Conservation (phyloP, 2,888 invertebrate species). For the Nemoura dubitans region DNA sequence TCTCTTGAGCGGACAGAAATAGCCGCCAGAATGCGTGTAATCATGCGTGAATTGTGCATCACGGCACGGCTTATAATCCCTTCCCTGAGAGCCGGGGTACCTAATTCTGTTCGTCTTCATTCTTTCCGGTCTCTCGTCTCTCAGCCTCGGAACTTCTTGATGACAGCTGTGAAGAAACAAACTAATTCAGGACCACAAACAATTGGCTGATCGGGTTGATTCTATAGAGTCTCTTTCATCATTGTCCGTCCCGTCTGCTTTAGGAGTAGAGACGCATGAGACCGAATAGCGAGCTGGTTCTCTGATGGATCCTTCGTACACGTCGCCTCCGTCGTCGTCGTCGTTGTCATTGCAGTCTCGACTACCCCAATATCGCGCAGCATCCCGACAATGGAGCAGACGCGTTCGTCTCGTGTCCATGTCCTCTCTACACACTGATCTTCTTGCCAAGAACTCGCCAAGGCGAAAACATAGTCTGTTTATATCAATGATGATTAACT, state of each 20-base stretch:
- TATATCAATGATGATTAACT: background rate
- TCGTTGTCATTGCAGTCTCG: background rate
- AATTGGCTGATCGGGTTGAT: slow-evolving; percentile 37
- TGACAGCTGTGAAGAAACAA: slow-evolving; percentile 36
- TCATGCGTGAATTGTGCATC: slow-evolving; percentile 12
- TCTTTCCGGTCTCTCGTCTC: slow-evolving; percentile 26
- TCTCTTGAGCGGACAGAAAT: background rate
- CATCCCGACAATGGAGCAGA: slow-evolving; percentile 2
- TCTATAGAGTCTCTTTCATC: slow-evolving; percentile 37
- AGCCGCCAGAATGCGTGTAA: background rate
- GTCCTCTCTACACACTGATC: background rate
- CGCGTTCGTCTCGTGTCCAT: background rate
- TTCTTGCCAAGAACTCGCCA: background rate
- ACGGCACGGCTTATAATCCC: slow-evolving; percentile 10
- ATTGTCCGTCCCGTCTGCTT: slow-evolving; percentile 1
- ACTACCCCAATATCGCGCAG: background rate
- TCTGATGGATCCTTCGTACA: slow-evolving; percentile 27
- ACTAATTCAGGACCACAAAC: slow-evolving; percentile 36
- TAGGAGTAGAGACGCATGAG: slow-evolving; percentile 2
- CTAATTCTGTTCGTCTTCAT: slow-evolving; percentile 30
- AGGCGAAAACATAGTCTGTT: background rate
- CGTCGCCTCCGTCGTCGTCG: background rate
- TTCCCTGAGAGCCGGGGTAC: background rate
- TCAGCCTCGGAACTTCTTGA: slow-evolving; percentile 18
- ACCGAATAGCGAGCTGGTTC: slow-evolving; percentile 14